Base-by-base conservation (phyloP, 2,113 vertebrate species). In the Nansenia antarctica region DNA sequence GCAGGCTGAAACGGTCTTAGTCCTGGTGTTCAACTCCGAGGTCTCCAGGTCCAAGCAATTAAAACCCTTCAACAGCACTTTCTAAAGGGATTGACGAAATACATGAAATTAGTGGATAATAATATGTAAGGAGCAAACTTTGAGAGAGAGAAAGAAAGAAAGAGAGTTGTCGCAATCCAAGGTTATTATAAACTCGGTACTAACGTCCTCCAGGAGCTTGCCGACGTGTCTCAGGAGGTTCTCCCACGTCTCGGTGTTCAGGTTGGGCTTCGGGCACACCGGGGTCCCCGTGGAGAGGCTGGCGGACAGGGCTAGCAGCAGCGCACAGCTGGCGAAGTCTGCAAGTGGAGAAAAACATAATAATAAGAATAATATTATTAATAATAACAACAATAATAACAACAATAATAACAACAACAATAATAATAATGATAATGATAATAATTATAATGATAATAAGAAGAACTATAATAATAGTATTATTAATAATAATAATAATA, bases 1-100 rank as follows among this genome's bases (percentile, higher is more conserved):
- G 69, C 92, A 93, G 47, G 81, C 78, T 20, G 59, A 12, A 0
- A 65, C 47, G 0, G 90, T 92, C 1, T 86, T 74, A 5, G 63
- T 63, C 15, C 27, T 45, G 6, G 67, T 84, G 18, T 47, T 69
- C 26, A 88, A 18, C 9, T 67, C 0, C 22, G 30, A 27, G 4
- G 1, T 24, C 29, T 68, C n/a, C n/a, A n/a, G 58, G 1, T 79
- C 58, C 12, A 62, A 18, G 15, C 85, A 85, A n/a, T 26, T 29
- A 62, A 90, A 82, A 3, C 76, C 77, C 9, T 26, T 20, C 5
- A 85, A 91, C 37, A 88, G 9, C 7, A 20, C n/a, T 3, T 29
- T 24, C 85, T 89, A 62, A 0, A 9, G 31, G n/a, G 18, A n/a
- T n/a, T n/a, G n/a, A n/a, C n/a, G n/a, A 29, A 5, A 35, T 34